A percentile compares a stretch with the other conserved stretches of the same genome.
phyloP scores from a whole-genome alignment of 2,113 vertebrate genomes.

The Azemiops feae region DNA sequence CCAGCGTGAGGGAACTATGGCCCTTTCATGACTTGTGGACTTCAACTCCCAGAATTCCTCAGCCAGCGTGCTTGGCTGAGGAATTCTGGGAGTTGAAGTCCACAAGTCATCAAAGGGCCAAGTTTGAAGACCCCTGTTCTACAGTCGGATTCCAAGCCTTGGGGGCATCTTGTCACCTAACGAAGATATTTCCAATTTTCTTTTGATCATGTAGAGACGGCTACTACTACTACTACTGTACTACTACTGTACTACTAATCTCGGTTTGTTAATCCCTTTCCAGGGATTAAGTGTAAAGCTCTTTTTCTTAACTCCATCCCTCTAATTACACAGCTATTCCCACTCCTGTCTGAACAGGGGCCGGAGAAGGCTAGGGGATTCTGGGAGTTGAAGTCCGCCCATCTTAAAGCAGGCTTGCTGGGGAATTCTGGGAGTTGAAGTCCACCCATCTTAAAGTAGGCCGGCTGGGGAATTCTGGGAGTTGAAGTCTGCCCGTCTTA shows the following conservation, averaged over 20 bases:
- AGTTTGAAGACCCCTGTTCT: too few relatives aligned
- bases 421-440: not conserved
- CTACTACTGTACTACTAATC: not conserved
- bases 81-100: too few relatives aligned
- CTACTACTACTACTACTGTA: not conserved
- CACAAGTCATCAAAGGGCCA: too few relatives aligned
- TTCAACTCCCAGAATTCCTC: too few relatives aligned
- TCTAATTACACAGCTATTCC: not conserved
- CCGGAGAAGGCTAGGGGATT: not conserved
- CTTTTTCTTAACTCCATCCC: not conserved
- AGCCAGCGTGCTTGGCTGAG: too few relatives aligned
- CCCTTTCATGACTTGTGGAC: too few relatives aligned
- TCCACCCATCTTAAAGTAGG: too few relatives aligned
- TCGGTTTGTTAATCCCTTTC: slow-evolving; percentile 3
- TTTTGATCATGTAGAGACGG: not conserved
- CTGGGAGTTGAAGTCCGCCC: too few relatives aligned
- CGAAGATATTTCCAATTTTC: not conserved
- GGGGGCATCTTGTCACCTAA: not conserved
- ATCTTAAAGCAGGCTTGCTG: too few relatives aligned
- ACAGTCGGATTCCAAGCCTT: too few relatives aligned
- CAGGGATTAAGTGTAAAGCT: not conserved
- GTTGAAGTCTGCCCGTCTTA: not conserved
- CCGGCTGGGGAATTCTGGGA: not conserved
- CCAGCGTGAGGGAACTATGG: too few relatives aligned
- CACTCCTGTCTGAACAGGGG: not conserved